phyloP scores from a whole-genome alignment of 2,888 invertebrate species.

The Flabesymbios commensalis region DNA sequence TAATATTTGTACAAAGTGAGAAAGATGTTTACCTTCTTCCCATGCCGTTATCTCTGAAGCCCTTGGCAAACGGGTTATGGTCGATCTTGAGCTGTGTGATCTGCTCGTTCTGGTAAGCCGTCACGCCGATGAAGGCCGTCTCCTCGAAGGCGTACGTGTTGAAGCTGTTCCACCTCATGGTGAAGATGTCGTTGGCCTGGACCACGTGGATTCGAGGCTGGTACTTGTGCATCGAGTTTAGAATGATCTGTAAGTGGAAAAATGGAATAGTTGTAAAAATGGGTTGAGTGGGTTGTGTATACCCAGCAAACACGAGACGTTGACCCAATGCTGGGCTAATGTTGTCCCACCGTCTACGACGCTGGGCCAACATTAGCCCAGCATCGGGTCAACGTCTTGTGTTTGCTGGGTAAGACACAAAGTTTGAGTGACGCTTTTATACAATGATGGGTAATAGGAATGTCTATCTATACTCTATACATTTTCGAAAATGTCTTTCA shows the following conservation, averaged over 20 bases:
- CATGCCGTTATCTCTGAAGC: slow-evolving; percentile 70
- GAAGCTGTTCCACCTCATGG: slow-evolving; percentile 59
- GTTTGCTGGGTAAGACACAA: neutral
- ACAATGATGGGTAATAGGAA: neutral
- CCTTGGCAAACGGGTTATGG: slow-evolving; percentile 64
- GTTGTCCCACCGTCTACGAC: no score
- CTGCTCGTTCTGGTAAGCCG: slow-evolving; percentile 63
- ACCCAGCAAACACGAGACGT: no score
- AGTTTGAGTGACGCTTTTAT: neutral
- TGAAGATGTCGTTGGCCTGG: slow-evolving; percentile 69
- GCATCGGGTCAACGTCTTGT: no score
- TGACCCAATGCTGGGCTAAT: no score
- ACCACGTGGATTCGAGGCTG: slow-evolving; percentile 60
- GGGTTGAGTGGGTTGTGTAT: neutral
- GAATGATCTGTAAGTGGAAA: slow-evolving; percentile 50
- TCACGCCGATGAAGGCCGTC: slow-evolving; percentile 61
- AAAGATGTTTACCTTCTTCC: slow-evolving; percentile 44
- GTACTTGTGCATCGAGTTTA: slow-evolving; percentile 63
- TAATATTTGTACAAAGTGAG: no score
- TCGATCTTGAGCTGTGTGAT: slow-evolving; percentile 64
- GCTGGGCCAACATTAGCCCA: no score
- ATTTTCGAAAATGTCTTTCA: no score
- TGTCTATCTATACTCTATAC: no score
- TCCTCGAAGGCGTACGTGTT: slow-evolving; percentile 60
- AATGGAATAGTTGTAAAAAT: neutral